A percentile compares a stretch with the other conserved stretches of the same genome.
Conservation (phyloP, 2,888 invertebrate species). For the Tromatobia lineatoria region DNA sequence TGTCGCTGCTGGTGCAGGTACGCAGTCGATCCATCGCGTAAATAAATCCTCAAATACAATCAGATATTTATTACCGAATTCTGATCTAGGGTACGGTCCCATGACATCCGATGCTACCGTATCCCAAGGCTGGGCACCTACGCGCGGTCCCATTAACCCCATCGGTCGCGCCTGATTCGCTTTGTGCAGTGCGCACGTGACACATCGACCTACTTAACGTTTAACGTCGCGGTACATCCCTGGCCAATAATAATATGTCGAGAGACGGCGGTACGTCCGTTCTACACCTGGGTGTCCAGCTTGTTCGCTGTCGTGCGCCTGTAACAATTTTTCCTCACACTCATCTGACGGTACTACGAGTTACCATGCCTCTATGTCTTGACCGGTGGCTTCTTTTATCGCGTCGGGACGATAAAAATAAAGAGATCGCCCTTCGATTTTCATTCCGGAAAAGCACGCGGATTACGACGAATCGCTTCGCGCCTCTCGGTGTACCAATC, state of each 20-base stretch:
- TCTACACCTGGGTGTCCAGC: conserved; percentile 67
- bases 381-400: conserved; percentile 46
- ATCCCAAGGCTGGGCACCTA: conserved; percentile 36
- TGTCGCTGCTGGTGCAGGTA: no score
- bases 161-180: conserved; percentile 21
- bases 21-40: no score
- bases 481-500: no score
- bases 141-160: conserved; percentile 69
- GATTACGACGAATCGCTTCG: background rate
- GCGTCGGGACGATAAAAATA: conserved; percentile 59
- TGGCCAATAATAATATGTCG: conserved; percentile 60
- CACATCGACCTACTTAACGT: conserved; percentile 66
- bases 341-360: conserved; percentile 64
- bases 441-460: conserved; percentile 31
- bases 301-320: conserved; percentile 56
- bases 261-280: conserved; percentile 50
- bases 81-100: conserved; percentile 12
- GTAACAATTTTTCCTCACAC: background rate
- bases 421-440: conserved; percentile 31
- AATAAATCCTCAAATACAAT: no score
- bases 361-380: conserved; percentile 67
- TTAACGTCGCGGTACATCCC: no score
- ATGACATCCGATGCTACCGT: conserved; percentile 29
- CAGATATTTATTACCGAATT: no score
- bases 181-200: conserved; percentile 70